Conservation (phyloP, 2,888 invertebrate genomes). For the Elysia crispata region DNA sequence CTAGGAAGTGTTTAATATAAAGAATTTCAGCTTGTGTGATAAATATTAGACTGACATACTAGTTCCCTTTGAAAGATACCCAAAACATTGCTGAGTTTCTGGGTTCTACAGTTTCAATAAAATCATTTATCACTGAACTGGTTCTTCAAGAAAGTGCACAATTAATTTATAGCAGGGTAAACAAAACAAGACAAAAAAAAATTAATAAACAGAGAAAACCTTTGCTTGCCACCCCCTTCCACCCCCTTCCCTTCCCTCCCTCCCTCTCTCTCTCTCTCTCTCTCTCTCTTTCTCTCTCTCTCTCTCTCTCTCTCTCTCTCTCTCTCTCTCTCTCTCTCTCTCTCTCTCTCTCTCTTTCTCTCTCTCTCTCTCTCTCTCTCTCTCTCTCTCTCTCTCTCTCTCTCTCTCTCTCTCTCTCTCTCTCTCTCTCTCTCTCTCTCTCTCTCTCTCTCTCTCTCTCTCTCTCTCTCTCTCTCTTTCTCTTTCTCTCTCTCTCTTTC, state of each 20-base stretch:
- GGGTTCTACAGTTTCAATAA: too few relatives aligned
- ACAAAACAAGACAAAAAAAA: too few relatives aligned
- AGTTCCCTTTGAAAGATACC: too few relatives aligned
- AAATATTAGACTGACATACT: too few relatives aligned
- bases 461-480: background rate
- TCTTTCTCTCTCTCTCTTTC: background rate
- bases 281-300: constrained; percentile 1
- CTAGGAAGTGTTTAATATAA: too few relatives aligned
- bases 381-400: background rate
- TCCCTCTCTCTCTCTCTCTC: background rate
- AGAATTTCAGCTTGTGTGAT: too few relatives aligned
- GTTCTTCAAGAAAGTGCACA: too few relatives aligned
- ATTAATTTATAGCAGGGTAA: too few relatives aligned
- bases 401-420: background rate
- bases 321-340: background rate
- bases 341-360: background rate
- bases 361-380: background rate
- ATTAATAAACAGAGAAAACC: too few relatives aligned
- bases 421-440: background rate
- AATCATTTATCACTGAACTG: too few relatives aligned
- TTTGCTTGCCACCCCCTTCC: too few relatives aligned
- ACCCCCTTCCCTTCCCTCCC: background rate
- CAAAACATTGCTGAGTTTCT: too few relatives aligned
- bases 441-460: constrained; percentile 6
- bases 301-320: background rate